Evolutionary conservation across 2,797 vertebrate genomes (phyloP).

Genomic region (Falco columbarius): DNA sequence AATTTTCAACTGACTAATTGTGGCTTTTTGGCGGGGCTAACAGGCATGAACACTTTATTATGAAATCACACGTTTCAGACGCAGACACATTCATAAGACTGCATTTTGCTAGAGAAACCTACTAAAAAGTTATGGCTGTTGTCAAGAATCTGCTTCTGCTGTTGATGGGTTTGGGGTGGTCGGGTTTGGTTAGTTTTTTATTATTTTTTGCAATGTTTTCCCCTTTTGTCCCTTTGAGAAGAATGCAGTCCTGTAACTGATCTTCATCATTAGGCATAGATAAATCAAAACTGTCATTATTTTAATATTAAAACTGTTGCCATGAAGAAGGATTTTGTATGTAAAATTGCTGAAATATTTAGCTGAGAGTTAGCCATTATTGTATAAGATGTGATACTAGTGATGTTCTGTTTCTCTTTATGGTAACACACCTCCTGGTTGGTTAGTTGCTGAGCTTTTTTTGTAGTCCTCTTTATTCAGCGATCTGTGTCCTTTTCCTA

Average conservation of each 20-base stretch:
- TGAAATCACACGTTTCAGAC: neutral
- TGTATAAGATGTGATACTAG: neutral
- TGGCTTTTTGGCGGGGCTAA: neutral
- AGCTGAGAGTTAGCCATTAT: neutral
- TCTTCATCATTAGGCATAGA: neutral
- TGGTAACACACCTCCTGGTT: neutral
- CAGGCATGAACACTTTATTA: neutral
- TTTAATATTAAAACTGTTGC: neutral
- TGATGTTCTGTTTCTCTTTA: neutral
- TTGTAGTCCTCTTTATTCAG: neutral
- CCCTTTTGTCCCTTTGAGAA: neutral
- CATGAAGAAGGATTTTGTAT: neutral
- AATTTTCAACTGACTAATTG: neutral
- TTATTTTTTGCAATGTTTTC: neutral
- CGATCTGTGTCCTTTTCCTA: neutral
- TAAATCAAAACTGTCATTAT: neutral
- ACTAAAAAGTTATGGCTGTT: neutral
- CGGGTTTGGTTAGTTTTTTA: neutral
- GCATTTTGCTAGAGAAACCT: neutral
- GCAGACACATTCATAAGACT: neutral
- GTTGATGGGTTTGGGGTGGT: neutral
- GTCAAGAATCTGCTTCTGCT: neutral
- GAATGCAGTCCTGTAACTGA: neutral
- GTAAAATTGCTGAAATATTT: neutral
- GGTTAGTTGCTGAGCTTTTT: neutral